A percentile compares a stretch with the other conserved stretches of the same genome.
Evolutionary conservation across 2,888 invertebrate genomes (phyloP).

Genomic region (Clusia tigrina): DNA sequence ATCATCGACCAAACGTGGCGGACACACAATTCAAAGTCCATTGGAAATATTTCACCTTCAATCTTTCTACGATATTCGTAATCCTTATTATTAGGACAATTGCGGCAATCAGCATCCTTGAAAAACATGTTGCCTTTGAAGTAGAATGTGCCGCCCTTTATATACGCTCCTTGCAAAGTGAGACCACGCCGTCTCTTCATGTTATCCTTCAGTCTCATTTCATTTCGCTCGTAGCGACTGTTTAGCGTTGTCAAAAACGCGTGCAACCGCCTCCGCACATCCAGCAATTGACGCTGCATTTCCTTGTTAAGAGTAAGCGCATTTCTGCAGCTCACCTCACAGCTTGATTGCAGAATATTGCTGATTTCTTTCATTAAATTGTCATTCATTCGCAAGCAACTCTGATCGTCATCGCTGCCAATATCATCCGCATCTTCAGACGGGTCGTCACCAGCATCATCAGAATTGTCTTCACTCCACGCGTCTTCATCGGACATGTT

Average conservation of each 20-base stretch:
- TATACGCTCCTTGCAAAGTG: conserved; percentile 64
- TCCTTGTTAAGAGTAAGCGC: conserved; percentile 50
- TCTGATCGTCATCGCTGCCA: too few species aligned
- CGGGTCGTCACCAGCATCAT: too few species aligned
- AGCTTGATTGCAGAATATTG: not conserved
- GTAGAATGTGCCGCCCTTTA: conserved; percentile 59
- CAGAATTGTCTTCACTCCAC: too few species aligned
- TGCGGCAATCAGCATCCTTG: conserved; percentile 69
- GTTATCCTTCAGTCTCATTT: conserved; percentile 38
- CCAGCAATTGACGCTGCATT: conserved; percentile 48
- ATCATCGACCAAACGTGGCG: conserved; percentile 68
- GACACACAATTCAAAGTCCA: conserved; percentile 61
- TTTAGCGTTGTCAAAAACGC: conserved; percentile 41
- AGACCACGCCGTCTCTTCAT: conserved; percentile 21
- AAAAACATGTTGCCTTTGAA: conserved; percentile 69
- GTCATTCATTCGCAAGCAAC: conserved; percentile 2
- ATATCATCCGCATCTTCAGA: too few species aligned
- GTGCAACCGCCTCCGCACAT: conserved; percentile 41
- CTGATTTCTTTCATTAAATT: conserved; percentile 21
- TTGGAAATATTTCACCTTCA: conserved; percentile 63
- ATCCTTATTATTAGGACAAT: conserved; percentile 71
- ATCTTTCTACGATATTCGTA: conserved; percentile 64
- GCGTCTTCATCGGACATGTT: too few species aligned
- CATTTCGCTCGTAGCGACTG: conserved; percentile 47
- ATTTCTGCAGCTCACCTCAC: conserved; percentile 37